Conservation (phyloP, 2,888 invertebrate genomes). For the Synanthedon tipuliformis region DNA sequence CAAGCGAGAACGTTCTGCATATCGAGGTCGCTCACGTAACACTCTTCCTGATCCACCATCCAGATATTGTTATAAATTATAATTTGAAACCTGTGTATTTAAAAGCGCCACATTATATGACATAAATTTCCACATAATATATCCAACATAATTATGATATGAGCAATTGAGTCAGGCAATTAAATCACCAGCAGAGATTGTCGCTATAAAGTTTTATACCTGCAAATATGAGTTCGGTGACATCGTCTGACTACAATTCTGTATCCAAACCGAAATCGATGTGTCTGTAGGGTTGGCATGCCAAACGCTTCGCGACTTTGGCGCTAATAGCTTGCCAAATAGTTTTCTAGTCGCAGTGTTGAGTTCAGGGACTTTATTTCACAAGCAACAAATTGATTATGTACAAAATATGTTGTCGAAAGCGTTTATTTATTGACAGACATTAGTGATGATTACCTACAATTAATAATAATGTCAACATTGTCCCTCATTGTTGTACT, state of each 20-base stretch:
- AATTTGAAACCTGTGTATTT: too few relatives aligned
- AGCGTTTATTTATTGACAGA: too few relatives aligned
- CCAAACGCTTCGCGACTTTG: conserved; percentile 15
- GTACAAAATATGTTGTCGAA: too few relatives aligned
- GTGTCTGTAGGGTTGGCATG: conserved; percentile 9
- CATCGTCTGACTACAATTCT: conserved; percentile 6
- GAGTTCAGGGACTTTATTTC: conserved; percentile 32
- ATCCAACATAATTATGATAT: too few relatives aligned
- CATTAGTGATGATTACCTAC: too few relatives aligned
- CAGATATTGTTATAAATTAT: too few relatives aligned
- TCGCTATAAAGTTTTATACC: not conserved
- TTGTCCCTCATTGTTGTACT: not conserved
- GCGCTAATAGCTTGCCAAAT: conserved; percentile 31
- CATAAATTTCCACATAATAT: too few relatives aligned
- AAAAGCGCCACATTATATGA: too few relatives aligned
- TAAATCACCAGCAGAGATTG: not conserved
- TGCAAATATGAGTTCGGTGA: conserved; percentile 5
- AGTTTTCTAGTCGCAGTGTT: conserved; percentile 9
- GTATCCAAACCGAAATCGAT: conserved; percentile 10
- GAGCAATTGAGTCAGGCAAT: too few relatives aligned
- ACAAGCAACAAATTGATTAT: conserved; percentile 5
- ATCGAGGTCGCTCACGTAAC: too few relatives aligned
- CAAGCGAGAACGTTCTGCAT: too few relatives aligned
- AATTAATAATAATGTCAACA: not conserved
- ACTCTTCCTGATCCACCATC: too few relatives aligned